A percentile compares a stretch with the other conserved stretches of the same genome.
phyloP scores from a whole-genome alignment of 2,797 vertebrate genomes.

The Falco cherrug region DNA sequence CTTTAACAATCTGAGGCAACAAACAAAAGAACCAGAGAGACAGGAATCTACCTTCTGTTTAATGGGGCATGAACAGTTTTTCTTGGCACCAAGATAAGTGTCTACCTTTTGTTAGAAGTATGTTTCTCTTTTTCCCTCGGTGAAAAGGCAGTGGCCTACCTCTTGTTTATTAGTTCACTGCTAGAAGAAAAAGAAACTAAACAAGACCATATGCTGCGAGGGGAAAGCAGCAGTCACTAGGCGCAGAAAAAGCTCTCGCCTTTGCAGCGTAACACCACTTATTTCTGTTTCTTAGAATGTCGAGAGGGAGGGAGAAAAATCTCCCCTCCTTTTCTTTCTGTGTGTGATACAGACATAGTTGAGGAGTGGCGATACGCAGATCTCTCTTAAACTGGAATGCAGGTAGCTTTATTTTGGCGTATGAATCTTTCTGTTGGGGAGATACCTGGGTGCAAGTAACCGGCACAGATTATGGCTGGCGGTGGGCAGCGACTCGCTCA shows the following conservation, averaged over 20 bases:
- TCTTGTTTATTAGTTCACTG: constrained; percentile 24
- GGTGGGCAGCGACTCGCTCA: fast-evolving
- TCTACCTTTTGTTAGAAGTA: constrained; percentile 13
- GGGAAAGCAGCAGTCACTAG: neutral
- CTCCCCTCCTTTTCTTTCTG: fast-evolving
- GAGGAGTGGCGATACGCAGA: neutral
- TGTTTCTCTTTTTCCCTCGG: neutral
- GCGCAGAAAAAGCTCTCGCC: neutral
- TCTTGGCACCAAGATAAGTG: neutral
- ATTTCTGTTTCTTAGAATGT: neutral
- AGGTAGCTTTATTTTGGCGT: neutral
- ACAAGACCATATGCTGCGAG: neutral
- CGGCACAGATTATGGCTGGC: neutral
- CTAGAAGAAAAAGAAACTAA: constrained; percentile 11
- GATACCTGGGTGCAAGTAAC: neutral
- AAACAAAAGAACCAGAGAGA: constrained; percentile 50
- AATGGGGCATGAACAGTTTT: constrained; percentile 29
- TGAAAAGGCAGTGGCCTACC: constrained; percentile 19
- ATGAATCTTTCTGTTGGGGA: neutral
- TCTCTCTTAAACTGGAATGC: neutral
- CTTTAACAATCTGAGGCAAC: constrained; percentile 54
- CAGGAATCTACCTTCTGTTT: constrained; percentile 27
- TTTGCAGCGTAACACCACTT: neutral
- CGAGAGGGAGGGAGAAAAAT: neutral
- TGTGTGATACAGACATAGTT: neutral